A percentile compares a stretch with the other conserved stretches of the same genome.
phyloP scores from a whole-genome alignment of 2,797 vertebrate genomes.

The Babyrousa celebensis region DNA sequence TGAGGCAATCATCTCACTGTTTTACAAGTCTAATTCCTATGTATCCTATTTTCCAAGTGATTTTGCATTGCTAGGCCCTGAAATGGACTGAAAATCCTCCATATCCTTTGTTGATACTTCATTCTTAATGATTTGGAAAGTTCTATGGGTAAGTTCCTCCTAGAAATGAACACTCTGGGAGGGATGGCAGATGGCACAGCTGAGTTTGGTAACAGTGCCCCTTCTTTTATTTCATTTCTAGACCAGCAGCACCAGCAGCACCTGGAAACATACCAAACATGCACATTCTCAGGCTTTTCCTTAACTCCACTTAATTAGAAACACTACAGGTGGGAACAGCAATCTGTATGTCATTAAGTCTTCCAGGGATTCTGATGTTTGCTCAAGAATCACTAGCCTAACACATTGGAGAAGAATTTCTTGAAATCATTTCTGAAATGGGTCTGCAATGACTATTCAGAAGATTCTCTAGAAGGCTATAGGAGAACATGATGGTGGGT shows the following conservation, averaged over 20 bases:
- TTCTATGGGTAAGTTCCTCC: background rate
- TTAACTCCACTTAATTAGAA: slow-evolving; percentile 10
- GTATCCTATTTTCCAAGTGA: slow-evolving; percentile 14
- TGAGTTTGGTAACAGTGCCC: background rate
- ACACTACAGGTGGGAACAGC: background rate
- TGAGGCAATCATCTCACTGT: background rate
- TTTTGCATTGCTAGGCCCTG: slow-evolving; percentile 44
- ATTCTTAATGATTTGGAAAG: background rate
- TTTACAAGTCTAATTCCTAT: slow-evolving; percentile 23
- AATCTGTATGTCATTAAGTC: background rate
- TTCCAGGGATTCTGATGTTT: background rate
- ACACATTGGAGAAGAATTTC: background rate
- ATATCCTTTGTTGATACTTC: background rate
- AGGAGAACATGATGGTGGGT: background rate
- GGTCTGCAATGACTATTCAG: background rate
- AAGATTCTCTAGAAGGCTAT: background rate
- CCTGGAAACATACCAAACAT: slow-evolving; percentile 39
- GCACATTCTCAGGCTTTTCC: background rate
- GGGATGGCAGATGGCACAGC: background rate
- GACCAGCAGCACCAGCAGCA: background rate
- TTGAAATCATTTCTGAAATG: slow-evolving; percentile 18
- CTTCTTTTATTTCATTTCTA: slow-evolving; percentile 29
- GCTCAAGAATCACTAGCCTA: background rate
- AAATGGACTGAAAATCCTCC: background rate
- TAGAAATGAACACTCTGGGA: background rate